Evolutionary conservation across 2,888 invertebrate genomes (phyloP).

Genomic region (Theodoxus fluviatilis): DNA sequence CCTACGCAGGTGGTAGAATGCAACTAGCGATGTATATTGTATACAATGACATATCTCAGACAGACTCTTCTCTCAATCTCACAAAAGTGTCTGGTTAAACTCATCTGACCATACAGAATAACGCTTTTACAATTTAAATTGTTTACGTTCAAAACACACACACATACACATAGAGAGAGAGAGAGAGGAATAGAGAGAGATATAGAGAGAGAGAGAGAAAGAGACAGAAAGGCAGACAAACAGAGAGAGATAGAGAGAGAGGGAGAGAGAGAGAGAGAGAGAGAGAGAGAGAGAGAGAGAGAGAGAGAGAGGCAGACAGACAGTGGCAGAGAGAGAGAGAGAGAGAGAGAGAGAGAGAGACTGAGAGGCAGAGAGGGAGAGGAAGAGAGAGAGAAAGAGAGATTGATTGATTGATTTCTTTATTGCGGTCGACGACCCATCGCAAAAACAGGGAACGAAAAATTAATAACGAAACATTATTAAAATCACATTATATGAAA

Average conservation of each 20-base stretch:
- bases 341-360: background rate
- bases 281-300: conserved; percentile 2
- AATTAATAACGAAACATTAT: too few species aligned
- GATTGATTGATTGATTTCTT: too few species aligned
- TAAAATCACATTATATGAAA: too few species aligned
- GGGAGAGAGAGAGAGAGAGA: background rate
- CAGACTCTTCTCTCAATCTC: too few species aligned
- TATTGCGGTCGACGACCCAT: too few species aligned
- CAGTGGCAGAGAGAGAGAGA: background rate
- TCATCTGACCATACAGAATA: too few species aligned
- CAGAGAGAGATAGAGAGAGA: background rate
- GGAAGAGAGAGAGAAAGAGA: background rate
- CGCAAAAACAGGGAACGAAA: too few species aligned
- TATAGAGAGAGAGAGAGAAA: background rate
- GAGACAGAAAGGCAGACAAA: background rate
- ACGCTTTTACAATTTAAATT: too few species aligned
- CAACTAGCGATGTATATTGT: too few species aligned
- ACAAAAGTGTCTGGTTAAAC: too few species aligned
- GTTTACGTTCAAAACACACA: background rate
- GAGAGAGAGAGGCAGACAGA: background rate
- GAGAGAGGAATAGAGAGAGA: background rate
- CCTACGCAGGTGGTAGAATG: too few species aligned
- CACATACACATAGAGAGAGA: background rate
- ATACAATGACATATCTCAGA: too few species aligned
- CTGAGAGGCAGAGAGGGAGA: background rate